These are phyloP conservation scores for Pemphredon lugubris DNA, from an alignment of 2,888 invertebrate genomes.

Conservation along the genomic window DNA sequence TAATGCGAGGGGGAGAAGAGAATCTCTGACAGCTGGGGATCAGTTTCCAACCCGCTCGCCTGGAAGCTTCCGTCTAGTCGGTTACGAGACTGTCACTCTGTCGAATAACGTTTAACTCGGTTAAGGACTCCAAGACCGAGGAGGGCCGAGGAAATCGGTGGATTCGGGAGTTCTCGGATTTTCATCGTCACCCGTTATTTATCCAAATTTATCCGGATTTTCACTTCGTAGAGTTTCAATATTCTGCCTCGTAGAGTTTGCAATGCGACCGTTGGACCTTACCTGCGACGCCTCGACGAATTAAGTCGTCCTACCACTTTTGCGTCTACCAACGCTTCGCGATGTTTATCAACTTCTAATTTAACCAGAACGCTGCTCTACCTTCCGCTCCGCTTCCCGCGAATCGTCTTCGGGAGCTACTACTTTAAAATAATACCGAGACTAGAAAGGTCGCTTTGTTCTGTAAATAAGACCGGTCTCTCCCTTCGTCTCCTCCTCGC, in stretches of 20 bases:
- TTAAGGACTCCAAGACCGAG: constrained; percentile 31
- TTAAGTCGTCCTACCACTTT: no score
- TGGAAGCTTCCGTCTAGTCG: constrained; percentile 28
- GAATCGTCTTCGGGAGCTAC: no score
- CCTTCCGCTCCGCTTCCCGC: no score
- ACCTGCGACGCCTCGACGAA: no score
- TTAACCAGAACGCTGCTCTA: no score
- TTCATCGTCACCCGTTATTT: neutral
- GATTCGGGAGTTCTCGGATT: neutral
- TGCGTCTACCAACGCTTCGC: no score
- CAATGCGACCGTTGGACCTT: no score
- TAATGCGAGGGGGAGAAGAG: constrained; percentile 13
- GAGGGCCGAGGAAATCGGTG: neutral
- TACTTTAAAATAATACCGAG: constrained; percentile 21
- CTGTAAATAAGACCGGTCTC: constrained; percentile 39
- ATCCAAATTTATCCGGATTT: no score
- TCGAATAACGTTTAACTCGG: constrained; percentile 55
- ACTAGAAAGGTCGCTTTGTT: constrained; percentile 26
- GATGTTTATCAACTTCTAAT: no score
- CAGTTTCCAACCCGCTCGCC: constrained; percentile 43
- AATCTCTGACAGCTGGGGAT: constrained; percentile 52
- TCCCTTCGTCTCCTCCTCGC: neutral
- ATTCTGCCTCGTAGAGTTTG: no score
- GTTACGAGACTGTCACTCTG: constrained; percentile 40
- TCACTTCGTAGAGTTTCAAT: no score